Evolutionary conservation across 2,113 vertebrate species (phyloP), one percentile per base, ranked within the genome.

Genomic region (Trogon melanurus): DNA sequence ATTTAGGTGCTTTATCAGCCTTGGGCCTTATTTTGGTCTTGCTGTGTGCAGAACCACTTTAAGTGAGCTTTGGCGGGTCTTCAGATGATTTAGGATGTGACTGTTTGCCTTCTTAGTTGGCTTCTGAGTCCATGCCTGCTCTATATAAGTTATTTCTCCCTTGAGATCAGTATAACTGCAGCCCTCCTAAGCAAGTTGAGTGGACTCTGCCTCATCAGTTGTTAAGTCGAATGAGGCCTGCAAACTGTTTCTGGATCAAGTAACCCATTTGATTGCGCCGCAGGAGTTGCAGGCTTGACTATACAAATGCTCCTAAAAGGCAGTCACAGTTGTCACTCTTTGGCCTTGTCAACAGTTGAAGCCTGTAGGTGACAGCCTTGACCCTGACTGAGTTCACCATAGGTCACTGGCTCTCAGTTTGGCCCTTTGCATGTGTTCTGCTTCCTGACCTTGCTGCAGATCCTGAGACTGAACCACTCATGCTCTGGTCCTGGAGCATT

Each of bases 371-470:
- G 67, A 48, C 14, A 58, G 18, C 41, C 29, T 71, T 69, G 41
- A 38, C 20, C 19, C 38, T 92, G 34, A 8, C 47, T 91, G 82
- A 58, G 32, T 51, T 85, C 60, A 48, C 26, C 29, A 3, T 17
- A 56, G 38, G 17, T 60, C 1, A 0, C 30, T 54, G 41, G 8
- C 23, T 45, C 79, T 67, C 1, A 1, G 3, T 73, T 57, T 78
- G 26, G 41, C 73, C 15, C 36, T 86, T 83, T 3, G 3, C 9
- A 8, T 8, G 1, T 22, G 10, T 76, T 72, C 36, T 66, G 45
- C 17, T 74, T 85, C 53, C 25, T 61, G 45, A 81, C 13, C 11
- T 57, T 89, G 30, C 38, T 47, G 54, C 32, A 0, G 0, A 6
- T 83, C 41, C 44, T 72, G 44, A 54, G 48, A 51, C 71, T 14